Evolutionary conservation across 2,888 invertebrate species (phyloP), one percentile per base, ranked within the genome.

Genomic region (Ganaspis brasiliensis): DNA sequence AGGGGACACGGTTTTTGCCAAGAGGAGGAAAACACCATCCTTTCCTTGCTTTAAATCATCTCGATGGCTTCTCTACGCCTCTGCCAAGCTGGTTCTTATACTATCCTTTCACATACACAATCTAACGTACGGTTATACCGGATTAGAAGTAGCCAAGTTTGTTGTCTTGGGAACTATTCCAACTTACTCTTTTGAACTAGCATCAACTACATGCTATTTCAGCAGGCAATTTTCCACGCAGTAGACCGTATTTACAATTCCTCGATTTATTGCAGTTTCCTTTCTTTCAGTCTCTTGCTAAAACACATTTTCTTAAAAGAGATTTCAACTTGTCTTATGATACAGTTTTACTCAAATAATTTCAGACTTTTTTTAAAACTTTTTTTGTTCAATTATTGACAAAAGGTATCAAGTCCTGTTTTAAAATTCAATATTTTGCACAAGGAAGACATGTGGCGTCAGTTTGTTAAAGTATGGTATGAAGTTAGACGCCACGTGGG

Each of bases 1-100:
- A 79, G 77, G 74, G 79, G 79, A 82, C 70, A 78, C 78, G 59
- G 79, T 81, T 82, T 85, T 87, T 85, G 80, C 80, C 72, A 63
- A 73, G 81, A 85, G 81, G 82, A 83, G 82, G 84, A 82, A 85
- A 87, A 86, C 85, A 84, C 79, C 79, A 79, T 76, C 74, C 77
- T 61, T 80, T 81, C 76, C 63, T 81, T 76, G 79, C 79, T 83
- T 85, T 86, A 85, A 88, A 87, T 88, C 86, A 87, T 88, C 81
- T 74, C 82, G 79, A 83, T 79, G 81, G 82, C 78, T 80, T 75
- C 67, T 55, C 67, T 55, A 67, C 35, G 56, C 63, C 71, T 81
- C 72, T 73, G 74, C 77, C 79, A 77, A 74, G 70, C 75, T 79
- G 63, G 57, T 73, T 24, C 24, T 59, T 59, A 59, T 59, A n/a